Percentiles rank a stretch among this genome's conserved stretches.
Evolutionary conservation across 2,113 vertebrate genomes (phyloP).

Genomic region (Gasterosteus nipponicus): DNA sequence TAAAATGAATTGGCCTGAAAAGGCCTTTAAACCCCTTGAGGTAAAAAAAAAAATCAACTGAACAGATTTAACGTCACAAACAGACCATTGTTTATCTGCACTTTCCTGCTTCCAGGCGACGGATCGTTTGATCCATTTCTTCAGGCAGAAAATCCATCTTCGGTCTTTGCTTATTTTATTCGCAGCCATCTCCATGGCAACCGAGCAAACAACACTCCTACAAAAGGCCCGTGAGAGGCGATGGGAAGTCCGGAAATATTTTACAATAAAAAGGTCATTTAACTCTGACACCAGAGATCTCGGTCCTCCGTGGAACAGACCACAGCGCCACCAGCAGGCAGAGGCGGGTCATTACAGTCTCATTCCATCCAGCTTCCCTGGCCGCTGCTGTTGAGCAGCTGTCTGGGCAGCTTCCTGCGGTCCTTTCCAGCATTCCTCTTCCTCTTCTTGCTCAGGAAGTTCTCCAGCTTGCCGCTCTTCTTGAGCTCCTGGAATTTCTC

Average conservation of each 20-base stretch:
- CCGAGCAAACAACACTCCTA: background rate
- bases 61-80: background rate
- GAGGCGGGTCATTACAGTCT: background rate
- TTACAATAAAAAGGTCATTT: background rate
- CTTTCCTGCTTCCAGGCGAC: background rate
- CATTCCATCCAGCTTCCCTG: background rate
- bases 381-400: conserved; percentile 52
- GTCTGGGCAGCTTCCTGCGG: conserved; percentile 84
- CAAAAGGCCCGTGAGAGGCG: background rate
- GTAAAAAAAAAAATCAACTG: background rate
- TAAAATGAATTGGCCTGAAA: background rate
- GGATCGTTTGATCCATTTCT: background rate
- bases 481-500: conserved; percentile 91
- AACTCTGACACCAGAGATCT: background rate
- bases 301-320: background rate
- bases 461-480: conserved; percentile 91
- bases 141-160: background rate
- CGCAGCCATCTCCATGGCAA: background rate
- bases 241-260: background rate
- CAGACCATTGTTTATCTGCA: background rate
- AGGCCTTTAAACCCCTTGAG: background rate
- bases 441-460: conserved; percentile 92
- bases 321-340: conserved; percentile 21
- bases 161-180: background rate
- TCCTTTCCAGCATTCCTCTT: conserved; percentile 94